Percentiles rank a stretch among this genome's conserved stretches.
These are phyloP conservation scores for Irena cyanogastra DNA, from an alignment of 2,113 vertebrate genomes.

Conservation along the genomic window DNA sequence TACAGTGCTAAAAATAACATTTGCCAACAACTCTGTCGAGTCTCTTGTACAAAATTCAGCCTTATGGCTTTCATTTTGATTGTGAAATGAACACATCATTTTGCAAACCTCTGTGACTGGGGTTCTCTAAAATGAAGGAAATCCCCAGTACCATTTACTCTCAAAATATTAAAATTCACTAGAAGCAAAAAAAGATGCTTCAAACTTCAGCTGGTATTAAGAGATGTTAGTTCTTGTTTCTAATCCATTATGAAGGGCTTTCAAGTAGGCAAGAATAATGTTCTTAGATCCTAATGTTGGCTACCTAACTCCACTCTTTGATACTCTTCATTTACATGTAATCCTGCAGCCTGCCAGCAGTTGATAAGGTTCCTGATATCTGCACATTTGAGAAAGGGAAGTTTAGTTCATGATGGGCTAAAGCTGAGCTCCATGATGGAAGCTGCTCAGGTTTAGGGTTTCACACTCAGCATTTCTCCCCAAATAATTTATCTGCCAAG, in stretches of 20 bases:
- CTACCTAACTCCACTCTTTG: slow-evolving; percentile 53
- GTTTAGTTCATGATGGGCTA: not conserved
- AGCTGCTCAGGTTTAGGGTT: slow-evolving; percentile 56
- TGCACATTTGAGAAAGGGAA: not conserved
- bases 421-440: slow-evolving; percentile 22
- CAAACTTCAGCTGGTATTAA: slow-evolving; percentile 38
- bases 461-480: slow-evolving; percentile 20
- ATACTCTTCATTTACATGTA: slow-evolving; percentile 69
- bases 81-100: not conserved
- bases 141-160: not conserved
- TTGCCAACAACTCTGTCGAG: not conserved
- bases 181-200: not conserved
- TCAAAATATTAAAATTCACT: slow-evolving; percentile 46
- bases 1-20: slow-evolving; percentile 45
- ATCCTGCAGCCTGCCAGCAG: slow-evolving; percentile 67
- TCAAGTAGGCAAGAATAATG: slow-evolving; percentile 35
- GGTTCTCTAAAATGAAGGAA: slow-evolving; percentile 55
- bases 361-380: slow-evolving; percentile 69
- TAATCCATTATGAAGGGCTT: slow-evolving; percentile 67
- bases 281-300: slow-evolving; percentile 34
- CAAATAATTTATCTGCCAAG: not conserved
- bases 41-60: not conserved
- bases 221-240: slow-evolving; percentile 60
- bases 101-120: not conserved
- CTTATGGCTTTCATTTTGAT: slow-evolving; percentile 29